These are phyloP conservation scores for Pyrrhia umbra DNA, from an alignment of 2,888 invertebrate genomes.

Conservation along the genomic window DNA sequence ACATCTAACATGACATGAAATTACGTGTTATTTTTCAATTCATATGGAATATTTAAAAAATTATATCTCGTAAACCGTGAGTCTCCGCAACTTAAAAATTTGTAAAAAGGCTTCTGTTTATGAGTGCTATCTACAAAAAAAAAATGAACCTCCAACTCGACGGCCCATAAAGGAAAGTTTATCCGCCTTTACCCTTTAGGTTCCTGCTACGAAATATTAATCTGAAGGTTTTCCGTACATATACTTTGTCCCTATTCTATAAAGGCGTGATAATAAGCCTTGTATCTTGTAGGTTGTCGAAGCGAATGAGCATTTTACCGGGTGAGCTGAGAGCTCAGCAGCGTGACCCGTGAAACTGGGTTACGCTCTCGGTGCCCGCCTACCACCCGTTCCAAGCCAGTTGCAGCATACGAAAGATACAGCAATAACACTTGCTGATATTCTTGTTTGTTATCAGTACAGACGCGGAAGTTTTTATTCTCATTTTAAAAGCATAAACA, in stretches of 20 bases:
- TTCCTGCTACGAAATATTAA: neutral
- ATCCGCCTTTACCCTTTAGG: neutral
- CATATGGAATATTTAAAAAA: too few relatives aligned
- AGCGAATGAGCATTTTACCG: slow-evolving; percentile 70
- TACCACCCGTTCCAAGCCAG: slow-evolving; percentile 55
- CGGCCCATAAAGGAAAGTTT: too few relatives aligned
- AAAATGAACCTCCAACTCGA: too few relatives aligned
- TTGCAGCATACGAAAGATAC: slow-evolving; percentile 52
- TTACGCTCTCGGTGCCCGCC: slow-evolving; percentile 66
- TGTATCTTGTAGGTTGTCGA: slow-evolving; percentile 61
- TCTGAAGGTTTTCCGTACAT: neutral
- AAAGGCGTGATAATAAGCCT: slow-evolving; percentile 40
- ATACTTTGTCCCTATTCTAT: neutral
- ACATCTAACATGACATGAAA: too few relatives aligned
- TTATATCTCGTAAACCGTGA: too few relatives aligned
- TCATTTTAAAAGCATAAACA: neutral
- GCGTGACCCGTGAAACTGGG: slow-evolving; percentile 77
- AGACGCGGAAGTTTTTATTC: slow-evolving; percentile 3
- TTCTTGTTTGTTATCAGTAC: slow-evolving; percentile 35
- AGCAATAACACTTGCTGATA: slow-evolving; percentile 43
- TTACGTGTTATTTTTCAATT: too few relatives aligned
- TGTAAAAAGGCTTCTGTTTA: too few relatives aligned
- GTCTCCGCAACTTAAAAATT: too few relatives aligned
- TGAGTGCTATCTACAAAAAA: too few relatives aligned
- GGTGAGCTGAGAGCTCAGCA: slow-evolving; percentile 63